phyloP scores from a whole-genome alignment of 2,113 vertebrate species.

The Mungos mungo region DNA sequence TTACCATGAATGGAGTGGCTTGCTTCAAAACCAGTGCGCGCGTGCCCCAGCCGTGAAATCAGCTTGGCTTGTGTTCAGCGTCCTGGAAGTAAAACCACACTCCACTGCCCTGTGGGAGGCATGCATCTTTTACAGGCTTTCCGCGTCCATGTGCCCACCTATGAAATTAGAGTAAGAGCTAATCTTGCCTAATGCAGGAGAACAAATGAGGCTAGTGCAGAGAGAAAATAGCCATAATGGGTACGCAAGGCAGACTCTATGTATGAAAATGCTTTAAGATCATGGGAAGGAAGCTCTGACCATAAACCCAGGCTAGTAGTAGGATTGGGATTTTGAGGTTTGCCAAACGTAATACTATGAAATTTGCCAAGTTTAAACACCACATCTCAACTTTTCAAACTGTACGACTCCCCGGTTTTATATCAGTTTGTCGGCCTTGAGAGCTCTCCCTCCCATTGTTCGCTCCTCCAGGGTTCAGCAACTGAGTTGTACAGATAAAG shows the following conservation, averaged over 20 bases:
- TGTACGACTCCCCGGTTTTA: neutral
- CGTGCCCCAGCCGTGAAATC: neutral
- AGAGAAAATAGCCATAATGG: neutral
- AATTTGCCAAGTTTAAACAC: neutral
- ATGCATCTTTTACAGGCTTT: neutral
- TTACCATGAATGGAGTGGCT: neutral
- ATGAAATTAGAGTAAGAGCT: conserved; percentile 37
- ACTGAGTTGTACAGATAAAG: neutral
- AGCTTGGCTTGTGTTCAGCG: neutral
- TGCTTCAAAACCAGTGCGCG: neutral
- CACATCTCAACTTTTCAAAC: neutral
- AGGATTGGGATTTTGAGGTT: neutral
- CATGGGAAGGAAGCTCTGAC: neutral
- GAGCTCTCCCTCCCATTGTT: neutral
- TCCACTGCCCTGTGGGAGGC: neutral
- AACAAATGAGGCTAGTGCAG: neutral
- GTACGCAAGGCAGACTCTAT: neutral
- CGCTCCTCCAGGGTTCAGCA: neutral
- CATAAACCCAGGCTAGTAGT: neutral
- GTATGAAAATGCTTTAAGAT: neutral
- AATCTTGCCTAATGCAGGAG: conserved; percentile 43
- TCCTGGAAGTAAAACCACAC: conserved; percentile 2
- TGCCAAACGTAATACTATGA: neutral
- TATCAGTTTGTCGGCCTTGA: neutral
- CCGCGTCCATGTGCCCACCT: neutral